phyloP scores from a whole-genome alignment of 2,888 invertebrate genomes.

The Candidula unifasciata region DNA sequence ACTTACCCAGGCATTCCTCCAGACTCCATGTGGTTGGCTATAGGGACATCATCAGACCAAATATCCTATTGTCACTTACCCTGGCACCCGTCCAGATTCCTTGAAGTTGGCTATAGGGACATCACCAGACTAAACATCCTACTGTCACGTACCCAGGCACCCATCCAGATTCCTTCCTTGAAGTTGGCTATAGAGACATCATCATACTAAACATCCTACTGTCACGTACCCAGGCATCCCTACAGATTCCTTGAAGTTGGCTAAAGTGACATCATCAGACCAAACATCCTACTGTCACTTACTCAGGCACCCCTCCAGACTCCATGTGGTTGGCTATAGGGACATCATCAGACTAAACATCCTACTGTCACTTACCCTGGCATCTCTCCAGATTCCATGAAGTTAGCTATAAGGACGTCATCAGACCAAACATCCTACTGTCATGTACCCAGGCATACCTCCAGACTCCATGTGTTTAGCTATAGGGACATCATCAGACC shows the following conservation, averaged over 20 bases:
- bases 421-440: slow-evolving; percentile 99
- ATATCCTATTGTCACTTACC: slow-evolving; percentile 99
- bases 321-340: slow-evolving; percentile 99
- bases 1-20: slow-evolving; percentile 94
- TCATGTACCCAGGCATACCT: slow-evolving; percentile 98
- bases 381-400: slow-evolving; percentile 97
- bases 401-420: slow-evolving; percentile 97
- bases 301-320: slow-evolving; percentile 86
- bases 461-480: slow-evolving; percentile 98
- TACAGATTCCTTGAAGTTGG: too few species aligned
- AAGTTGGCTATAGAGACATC: slow-evolving; percentile 98
- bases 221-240: slow-evolving; percentile 97
- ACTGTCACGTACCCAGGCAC: slow-evolving; percentile 92
- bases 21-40: slow-evolving; percentile 98
- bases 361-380: slow-evolving; percentile 93
- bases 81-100: too few species aligned
- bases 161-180: slow-evolving; percentile 97
- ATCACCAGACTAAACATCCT: slow-evolving; percentile 99
- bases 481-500: slow-evolving; percentile 98
- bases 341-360: slow-evolving; percentile 99
- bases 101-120: too few species aligned
- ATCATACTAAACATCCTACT: slow-evolving; percentile 99
- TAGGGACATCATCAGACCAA: slow-evolving; percentile 98
- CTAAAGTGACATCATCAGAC: slow-evolving; percentile 99
- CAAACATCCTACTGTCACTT: slow-evolving; percentile 99